A percentile compares a stretch with the other conserved stretches of the same genome.
These are phyloP conservation scores for Silurus aristotelis DNA, from an alignment of 2,797 vertebrate species.

Conservation along the genomic window DNA sequence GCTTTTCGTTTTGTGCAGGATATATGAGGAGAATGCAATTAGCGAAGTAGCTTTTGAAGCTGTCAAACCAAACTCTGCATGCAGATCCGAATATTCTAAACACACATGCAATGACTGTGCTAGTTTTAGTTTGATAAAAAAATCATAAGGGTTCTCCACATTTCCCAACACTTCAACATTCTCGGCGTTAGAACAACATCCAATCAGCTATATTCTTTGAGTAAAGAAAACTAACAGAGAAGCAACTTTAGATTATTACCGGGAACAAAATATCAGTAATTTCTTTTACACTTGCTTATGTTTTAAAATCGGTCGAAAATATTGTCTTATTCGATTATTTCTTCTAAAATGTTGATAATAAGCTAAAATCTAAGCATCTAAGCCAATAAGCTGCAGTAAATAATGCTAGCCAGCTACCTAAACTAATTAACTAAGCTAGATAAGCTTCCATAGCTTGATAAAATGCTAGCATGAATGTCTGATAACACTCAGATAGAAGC, in stretches of 20 bases:
- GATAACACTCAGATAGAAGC: not conserved
- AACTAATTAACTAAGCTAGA: not conserved
- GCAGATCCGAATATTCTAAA: constrained; percentile 30
- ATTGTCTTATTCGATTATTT: not conserved
- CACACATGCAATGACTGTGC: not conserved
- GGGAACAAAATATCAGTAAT: not conserved
- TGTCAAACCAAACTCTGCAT: constrained; percentile 9
- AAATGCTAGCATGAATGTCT: not conserved
- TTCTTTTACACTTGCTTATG: not conserved
- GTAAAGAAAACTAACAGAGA: not conserved
- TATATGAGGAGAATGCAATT: constrained; percentile 40
- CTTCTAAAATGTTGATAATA: not conserved
- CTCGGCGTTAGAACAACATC: not conserved
- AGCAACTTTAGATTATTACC: not conserved
- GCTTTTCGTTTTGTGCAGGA: constrained; percentile 36
- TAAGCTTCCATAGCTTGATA: not conserved
- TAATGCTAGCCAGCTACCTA: not conserved
- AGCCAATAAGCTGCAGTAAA: not conserved
- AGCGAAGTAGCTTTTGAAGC: constrained; percentile 38
- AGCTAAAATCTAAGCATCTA: not conserved
- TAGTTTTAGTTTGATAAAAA: constrained; percentile 13
- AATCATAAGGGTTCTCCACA: not conserved
- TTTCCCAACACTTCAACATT: not conserved
- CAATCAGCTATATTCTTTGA: not conserved
- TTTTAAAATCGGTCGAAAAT: not conserved